Evolutionary conservation across 64 coral and sea anemone genomes (phyloP).

Genomic region (Pocillopora verrucosa): DNA sequence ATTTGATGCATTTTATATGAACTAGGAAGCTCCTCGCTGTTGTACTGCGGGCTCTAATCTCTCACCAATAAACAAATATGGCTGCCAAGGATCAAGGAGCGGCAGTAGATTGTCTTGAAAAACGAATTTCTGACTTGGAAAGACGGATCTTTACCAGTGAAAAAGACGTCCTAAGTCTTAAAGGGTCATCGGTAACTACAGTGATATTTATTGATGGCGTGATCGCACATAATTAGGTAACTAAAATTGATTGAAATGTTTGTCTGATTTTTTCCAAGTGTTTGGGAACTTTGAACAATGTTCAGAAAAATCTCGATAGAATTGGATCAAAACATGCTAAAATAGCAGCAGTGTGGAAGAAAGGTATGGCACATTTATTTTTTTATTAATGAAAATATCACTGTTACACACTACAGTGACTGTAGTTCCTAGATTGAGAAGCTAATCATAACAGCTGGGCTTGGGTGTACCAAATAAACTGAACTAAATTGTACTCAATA

Average conservation of each 20-base stretch:
- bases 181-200: constrained; percentile 72
- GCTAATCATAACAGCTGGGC: too few species aligned
- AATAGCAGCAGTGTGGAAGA: constrained; percentile 82
- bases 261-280: constrained; percentile 46
- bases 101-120: constrained; percentile 55
- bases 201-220: not conserved
- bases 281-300: constrained; percentile 48
- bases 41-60: not conserved
- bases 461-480: too few species aligned
- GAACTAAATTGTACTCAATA: too few species aligned
- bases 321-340: constrained; percentile 60
- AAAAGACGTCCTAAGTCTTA: constrained; percentile 63
- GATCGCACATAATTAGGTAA: not conserved
- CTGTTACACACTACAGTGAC: too few species aligned
- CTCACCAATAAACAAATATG: constrained; percentile 28
- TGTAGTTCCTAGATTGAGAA: too few species aligned
- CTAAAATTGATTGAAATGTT: not conserved
- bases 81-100: constrained; percentile 64
- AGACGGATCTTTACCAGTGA: constrained; percentile 64
- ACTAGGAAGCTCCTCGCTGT: not conserved
- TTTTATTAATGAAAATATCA: too few species aligned
- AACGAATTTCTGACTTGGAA: constrained; percentile 78
- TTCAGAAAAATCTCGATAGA: constrained; percentile 73
- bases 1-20: not conserved
- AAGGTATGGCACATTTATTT: constrained; percentile 37